Percentiles rank a stretch among this genome's conserved stretches.
These are phyloP conservation scores for Slavum lentiscoides DNA, from an alignment of 2,888 invertebrate genomes.

Conservation along the genomic window DNA sequence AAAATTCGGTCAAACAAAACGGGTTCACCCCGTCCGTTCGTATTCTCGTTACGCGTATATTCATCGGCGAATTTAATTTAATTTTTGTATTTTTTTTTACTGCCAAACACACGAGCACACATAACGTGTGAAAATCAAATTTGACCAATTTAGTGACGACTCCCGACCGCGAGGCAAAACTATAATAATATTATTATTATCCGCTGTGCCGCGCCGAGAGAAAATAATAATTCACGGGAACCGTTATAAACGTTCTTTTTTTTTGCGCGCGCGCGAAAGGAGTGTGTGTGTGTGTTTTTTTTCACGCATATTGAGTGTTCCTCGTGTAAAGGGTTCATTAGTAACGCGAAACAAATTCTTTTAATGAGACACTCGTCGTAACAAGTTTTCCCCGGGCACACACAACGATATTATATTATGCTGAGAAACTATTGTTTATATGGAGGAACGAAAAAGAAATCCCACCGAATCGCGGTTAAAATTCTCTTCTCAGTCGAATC, in stretches of 20 bases:
- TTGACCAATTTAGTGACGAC: conserved; percentile 46
- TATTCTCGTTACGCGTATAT: neutral
- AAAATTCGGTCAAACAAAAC: no score
- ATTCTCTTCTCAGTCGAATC: neutral
- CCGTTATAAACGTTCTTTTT: conserved; percentile 17
- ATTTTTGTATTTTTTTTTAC: neutral
- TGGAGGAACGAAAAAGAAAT: neutral
- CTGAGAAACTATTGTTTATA: no score
- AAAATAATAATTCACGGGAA: conserved; percentile 5
- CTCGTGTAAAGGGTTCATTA: conserved; percentile 44
- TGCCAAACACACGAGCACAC: neutral
- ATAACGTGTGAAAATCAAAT: conserved; percentile 42
- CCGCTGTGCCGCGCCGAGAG: neutral
- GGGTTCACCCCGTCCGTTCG: neutral
- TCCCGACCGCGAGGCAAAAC: conserved; percentile 6
- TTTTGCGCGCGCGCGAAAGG: neutral
- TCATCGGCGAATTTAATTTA: neutral
- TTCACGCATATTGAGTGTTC: conserved; percentile 22
- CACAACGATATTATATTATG: conserved; percentile 28
- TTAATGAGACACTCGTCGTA: conserved; percentile 49
- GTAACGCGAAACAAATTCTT: conserved; percentile 42
- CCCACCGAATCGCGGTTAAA: neutral
- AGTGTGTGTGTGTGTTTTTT: neutral
- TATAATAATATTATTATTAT: neutral
- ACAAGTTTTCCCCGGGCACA: conserved; percentile 16